phyloP scores from a whole-genome alignment of 2,888 invertebrate genomes.

The Drosophila cracens region DNA sequence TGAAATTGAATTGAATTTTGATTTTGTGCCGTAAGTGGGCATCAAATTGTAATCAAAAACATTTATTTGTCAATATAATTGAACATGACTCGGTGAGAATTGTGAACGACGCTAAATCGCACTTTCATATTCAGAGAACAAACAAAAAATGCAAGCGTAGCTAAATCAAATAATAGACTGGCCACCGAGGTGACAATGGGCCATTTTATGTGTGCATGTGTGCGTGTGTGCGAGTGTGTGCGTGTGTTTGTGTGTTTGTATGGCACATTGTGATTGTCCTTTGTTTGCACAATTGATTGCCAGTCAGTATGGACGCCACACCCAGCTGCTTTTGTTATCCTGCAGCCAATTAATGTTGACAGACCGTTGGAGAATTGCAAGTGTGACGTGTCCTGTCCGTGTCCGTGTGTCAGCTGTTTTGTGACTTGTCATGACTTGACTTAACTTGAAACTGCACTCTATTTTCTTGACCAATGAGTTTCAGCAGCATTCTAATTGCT shows the following conservation, averaged over 20 bases:
- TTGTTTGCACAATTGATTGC: slow-evolving; percentile 76
- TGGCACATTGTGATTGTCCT: slow-evolving; percentile 26
- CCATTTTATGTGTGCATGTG: background rate
- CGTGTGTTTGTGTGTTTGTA: slow-evolving; percentile 14
- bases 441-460: slow-evolving; percentile 10
- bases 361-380: slow-evolving; percentile 48
- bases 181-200: slow-evolving; percentile 18
- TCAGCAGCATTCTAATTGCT: slow-evolving; percentile 38
- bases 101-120: slow-evolving; percentile 49
- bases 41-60: slow-evolving; percentile 47
- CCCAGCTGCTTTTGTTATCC: slow-evolving; percentile 51
- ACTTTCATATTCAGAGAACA: slow-evolving; percentile 49
- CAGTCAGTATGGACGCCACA: slow-evolving; percentile 38
- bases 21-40: slow-evolving; percentile 23
- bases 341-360: slow-evolving; percentile 71
- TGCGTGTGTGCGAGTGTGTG: background rate
- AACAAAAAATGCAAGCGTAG: slow-evolving; percentile 39
- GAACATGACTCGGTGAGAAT: slow-evolving; percentile 41
- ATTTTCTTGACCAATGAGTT: slow-evolving; percentile 40
- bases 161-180: slow-evolving; percentile 41
- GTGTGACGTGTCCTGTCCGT: slow-evolving; percentile 26
- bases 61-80: slow-evolving; percentile 57
- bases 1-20: slow-evolving; percentile 14
- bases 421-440: slow-evolving; percentile 12
- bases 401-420: slow-evolving; percentile 11